phyloP scores from a whole-genome alignment of 2,888 invertebrate genomes.

The Bugula neritina region DNA sequence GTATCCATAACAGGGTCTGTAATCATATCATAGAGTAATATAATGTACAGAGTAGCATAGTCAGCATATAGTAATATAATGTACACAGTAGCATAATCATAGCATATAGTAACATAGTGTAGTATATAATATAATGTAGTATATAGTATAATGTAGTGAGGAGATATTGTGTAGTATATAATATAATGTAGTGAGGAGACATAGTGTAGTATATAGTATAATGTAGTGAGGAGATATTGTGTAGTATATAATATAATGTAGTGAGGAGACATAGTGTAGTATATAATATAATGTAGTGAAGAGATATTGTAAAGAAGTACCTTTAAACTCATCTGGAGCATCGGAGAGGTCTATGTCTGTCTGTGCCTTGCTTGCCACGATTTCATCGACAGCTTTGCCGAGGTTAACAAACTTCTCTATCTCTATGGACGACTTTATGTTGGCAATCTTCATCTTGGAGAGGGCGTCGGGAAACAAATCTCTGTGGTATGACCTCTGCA shows the following conservation, averaged over 20 bases:
- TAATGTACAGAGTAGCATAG: not conserved
- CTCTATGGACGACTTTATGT: conserved; percentile 77
- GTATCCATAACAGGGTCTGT: conserved; percentile 93
- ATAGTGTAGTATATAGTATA: too few relatives aligned
- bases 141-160: too few relatives aligned
- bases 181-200: too few relatives aligned
- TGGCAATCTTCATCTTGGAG: conserved; percentile 69
- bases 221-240: too few relatives aligned
- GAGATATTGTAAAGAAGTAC: too few relatives aligned
- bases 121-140: too few relatives aligned
- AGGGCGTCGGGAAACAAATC: conserved; percentile 88
- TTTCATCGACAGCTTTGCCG: conserved; percentile 56
- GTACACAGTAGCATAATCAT: not conserved
- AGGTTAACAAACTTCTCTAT: conserved; percentile 71
- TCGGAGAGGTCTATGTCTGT: conserved; percentile 88
- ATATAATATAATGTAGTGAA: too few relatives aligned
- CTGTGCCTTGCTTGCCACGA: conserved; percentile 71
- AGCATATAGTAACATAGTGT: not conserved
- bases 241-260: too few relatives aligned
- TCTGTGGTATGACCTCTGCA: conserved; percentile 82
- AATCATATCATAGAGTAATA: not conserved
- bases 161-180: too few relatives aligned
- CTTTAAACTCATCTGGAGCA: conserved; percentile 89
- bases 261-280: too few relatives aligned
- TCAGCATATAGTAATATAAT: not conserved